Percentiles rank a stretch among this genome's conserved stretches.
Evolutionary conservation across 2,113 vertebrate genomes (phyloP).

Genomic region (Corythaixoides concolor): DNA sequence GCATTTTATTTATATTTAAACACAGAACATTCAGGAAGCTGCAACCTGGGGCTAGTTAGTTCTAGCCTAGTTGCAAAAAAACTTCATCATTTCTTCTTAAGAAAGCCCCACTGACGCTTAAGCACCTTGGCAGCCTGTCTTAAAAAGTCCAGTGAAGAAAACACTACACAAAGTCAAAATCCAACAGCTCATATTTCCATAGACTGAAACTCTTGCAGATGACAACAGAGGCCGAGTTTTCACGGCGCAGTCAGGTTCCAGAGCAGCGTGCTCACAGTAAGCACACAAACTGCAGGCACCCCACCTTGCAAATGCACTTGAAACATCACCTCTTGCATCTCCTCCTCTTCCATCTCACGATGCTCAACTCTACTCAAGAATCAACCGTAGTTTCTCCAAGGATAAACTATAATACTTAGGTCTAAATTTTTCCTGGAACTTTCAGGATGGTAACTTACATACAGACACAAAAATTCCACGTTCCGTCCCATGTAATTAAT

Average conservation of each 20-base stretch:
- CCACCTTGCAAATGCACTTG: neutral
- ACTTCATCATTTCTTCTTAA: neutral
- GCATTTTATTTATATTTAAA: neutral
- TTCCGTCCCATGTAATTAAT: neutral
- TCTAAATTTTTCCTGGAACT: neutral
- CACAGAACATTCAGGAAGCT: neutral
- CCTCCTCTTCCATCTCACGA: neutral
- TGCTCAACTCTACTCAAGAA: neutral
- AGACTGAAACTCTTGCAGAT: neutral
- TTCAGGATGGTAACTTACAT: neutral
- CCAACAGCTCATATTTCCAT: neutral
- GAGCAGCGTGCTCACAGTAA: rapidly evolving
- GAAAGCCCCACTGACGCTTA: neutral
- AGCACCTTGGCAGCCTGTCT: neutral
- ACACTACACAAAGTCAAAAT: neutral
- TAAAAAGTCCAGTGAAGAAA: neutral
- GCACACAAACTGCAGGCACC: neutral
- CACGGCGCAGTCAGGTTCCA: neutral
- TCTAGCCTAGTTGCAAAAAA: neutral
- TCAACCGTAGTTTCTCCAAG: neutral
- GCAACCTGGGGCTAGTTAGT: neutral
- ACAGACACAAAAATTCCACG: neutral
- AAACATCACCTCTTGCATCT: neutral
- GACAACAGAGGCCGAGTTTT: rapidly evolving
- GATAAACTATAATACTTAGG: neutral